phyloP scores from a whole-genome alignment of 2,797 vertebrate species.

The Crotalus adamanteus region DNA sequence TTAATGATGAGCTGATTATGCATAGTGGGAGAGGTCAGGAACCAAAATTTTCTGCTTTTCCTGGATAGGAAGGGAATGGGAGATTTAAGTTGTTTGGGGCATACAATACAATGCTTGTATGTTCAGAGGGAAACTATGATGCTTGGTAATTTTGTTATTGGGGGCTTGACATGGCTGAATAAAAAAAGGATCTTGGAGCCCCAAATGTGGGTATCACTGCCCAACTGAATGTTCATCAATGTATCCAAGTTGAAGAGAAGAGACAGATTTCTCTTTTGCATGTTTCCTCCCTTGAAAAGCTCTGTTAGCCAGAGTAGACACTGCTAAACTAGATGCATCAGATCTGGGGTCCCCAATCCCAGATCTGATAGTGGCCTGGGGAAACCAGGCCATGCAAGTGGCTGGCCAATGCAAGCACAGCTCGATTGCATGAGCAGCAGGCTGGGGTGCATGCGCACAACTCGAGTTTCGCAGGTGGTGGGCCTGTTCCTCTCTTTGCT shows the following conservation, averaged over 20 bases:
- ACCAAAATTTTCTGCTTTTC: background rate
- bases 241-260: background rate
- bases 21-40: background rate
- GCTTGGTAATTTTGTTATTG: background rate
- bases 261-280: background rate
- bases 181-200: background rate
- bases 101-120: background rate
- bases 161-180: background rate
- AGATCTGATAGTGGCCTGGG: too few species aligned
- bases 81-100: background rate
- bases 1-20: background rate
- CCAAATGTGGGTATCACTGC: background rate
- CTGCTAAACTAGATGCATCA: background rate
- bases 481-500: too few species aligned
- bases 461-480: accelerated
- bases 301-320: background rate
- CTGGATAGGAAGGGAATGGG: background rate
- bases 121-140: background rate
- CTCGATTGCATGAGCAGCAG: too few species aligned
- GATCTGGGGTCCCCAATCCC: background rate
- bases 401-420: too few species aligned
- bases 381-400: too few species aligned
- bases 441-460: too few species aligned
- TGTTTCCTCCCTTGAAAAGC: background rate
- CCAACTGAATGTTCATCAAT: background rate